Conservation (phyloP, 2,113 vertebrate genomes). For the Percina caprodes region DNA sequence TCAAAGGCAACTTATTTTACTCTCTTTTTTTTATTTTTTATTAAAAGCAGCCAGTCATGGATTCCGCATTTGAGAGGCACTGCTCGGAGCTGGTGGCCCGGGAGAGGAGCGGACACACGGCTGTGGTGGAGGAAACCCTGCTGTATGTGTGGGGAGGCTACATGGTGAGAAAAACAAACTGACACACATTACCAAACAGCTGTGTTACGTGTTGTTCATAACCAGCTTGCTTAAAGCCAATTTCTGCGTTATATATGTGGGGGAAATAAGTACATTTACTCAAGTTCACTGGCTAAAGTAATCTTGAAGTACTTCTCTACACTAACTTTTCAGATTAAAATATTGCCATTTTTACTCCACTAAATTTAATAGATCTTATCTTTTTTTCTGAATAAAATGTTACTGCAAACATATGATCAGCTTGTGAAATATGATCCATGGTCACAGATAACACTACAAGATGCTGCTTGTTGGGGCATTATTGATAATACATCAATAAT, state of each 20-base stretch:
- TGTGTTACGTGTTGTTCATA: background rate
- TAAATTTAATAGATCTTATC: too few relatives aligned
- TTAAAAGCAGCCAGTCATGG: conserved; percentile 60
- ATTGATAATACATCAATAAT: background rate
- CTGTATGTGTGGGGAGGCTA: conserved; percentile 96
- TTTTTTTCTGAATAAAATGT: background rate
- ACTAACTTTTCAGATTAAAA: background rate
- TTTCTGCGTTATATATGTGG: too few relatives aligned
- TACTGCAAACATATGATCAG: background rate
- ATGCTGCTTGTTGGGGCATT: background rate
- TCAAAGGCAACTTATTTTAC: background rate
- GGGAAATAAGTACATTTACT: too few relatives aligned
- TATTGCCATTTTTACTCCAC: background rate
- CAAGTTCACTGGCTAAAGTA: background rate
- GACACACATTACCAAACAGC: background rate
- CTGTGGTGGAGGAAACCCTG: conserved; percentile 87
- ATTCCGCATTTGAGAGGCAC: conserved; percentile 68
- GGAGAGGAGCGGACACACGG: conserved; percentile 95
- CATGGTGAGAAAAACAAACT: conserved; percentile 86
- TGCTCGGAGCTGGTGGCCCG: conserved; percentile 87
- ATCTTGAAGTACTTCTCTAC: too few relatives aligned
- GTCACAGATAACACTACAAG: background rate
- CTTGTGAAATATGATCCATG: background rate
- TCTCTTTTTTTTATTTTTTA: background rate
- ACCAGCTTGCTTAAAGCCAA: background rate